phyloP scores from a whole-genome alignment of 1,140 invertebrate genomes.

The Drosophila aff. region DNA sequence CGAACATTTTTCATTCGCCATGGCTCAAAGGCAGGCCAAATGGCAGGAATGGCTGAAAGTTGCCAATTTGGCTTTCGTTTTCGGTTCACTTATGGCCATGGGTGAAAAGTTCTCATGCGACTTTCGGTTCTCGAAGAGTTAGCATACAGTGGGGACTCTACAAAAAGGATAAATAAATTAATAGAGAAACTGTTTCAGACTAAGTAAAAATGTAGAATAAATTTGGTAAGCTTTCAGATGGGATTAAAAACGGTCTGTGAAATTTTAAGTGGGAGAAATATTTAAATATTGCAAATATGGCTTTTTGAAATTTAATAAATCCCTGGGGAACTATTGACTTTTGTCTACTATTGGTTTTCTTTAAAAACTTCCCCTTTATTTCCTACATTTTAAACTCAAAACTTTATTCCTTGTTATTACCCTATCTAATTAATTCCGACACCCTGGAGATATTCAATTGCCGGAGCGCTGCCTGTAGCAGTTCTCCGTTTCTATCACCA shows the following conservation, averaged over 20 bases:
- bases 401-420: neutral
- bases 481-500: constrained; percentile 18
- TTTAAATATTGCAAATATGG: too few species aligned
- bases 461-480: constrained; percentile 6
- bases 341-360: too few species aligned
- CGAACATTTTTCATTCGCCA: constrained; percentile 73
- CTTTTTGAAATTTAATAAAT: too few species aligned
- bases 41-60: constrained; percentile 49
- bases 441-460: neutral
- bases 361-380: neutral
- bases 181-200: accelerated
- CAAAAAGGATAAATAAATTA: neutral
- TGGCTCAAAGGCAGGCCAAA: constrained; percentile 14
- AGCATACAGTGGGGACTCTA: constrained; percentile 36
- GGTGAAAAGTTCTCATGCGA: constrained; percentile 70
- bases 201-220: neutral
- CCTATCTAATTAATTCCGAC: neutral
- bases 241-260: too few species aligned
- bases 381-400: neutral
- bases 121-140: constrained; percentile 49
- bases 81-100: constrained; percentile 62
- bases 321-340: too few species aligned
- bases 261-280: too few species aligned
- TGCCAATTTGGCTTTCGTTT: constrained; percentile 82
- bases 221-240: neutral